phyloP scores from a whole-genome alignment of 2,888 invertebrate genomes.

The Catocala sponsa region DNA sequence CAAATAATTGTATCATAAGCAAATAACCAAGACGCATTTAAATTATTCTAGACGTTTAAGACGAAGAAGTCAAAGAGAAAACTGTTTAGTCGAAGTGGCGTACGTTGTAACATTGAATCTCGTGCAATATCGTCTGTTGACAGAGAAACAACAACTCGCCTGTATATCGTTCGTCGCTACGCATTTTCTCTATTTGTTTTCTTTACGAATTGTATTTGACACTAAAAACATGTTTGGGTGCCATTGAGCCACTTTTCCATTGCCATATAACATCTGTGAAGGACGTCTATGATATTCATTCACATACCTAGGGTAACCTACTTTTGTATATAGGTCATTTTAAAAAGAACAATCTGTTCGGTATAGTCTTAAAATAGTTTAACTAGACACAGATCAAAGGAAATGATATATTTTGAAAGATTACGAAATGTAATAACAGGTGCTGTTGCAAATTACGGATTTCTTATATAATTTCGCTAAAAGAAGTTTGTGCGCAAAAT shows the following conservation, averaged over 20 bases:
- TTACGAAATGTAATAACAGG: constrained; percentile 26
- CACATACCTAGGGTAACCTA: constrained; percentile 25
- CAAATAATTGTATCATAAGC: too few relatives aligned
- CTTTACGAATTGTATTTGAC: constrained; percentile 40
- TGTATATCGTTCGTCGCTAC: constrained; percentile 40
- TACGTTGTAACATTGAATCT: constrained; percentile 35
- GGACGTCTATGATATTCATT: constrained; percentile 41
- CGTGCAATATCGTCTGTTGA: constrained; percentile 33
- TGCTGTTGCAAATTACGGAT: constrained; percentile 18
- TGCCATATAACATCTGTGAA: constrained; percentile 31
- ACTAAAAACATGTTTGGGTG: constrained; percentile 39
- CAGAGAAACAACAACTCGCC: constrained; percentile 32
- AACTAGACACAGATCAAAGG: constrained; percentile 18
- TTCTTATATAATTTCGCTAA: constrained; percentile 12
- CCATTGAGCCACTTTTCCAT: constrained; percentile 48
- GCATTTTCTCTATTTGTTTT: constrained; percentile 48
- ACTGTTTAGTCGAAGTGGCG: constrained; percentile 17
- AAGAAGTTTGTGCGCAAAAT: constrained; percentile 16
- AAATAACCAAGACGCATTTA: too few relatives aligned
- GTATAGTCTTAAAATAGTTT: neutral
- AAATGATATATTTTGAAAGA: constrained; percentile 7
- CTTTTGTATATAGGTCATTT: constrained; percentile 23
- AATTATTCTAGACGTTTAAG: too few relatives aligned
- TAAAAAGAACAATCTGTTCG: constrained; percentile 6
- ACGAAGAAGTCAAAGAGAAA: constrained; percentile 27